Evolutionary conservation across 2,888 invertebrate genomes (phyloP).

Genomic region (Cheilosia pagana): DNA sequence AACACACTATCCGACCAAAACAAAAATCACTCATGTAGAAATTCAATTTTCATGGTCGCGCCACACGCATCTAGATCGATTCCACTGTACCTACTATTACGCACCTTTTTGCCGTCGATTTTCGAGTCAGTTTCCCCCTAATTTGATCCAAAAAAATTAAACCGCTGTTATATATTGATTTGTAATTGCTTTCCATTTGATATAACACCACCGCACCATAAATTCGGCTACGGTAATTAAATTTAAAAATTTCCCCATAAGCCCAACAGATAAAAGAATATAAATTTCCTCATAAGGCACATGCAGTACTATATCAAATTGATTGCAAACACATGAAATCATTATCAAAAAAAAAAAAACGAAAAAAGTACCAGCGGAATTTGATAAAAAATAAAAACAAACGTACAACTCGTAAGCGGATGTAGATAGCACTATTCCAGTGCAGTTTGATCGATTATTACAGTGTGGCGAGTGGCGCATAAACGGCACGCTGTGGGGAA

Average conservation of each 20-base stretch:
- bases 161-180: slow-evolving; percentile 43
- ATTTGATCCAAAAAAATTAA: slow-evolving; percentile 8
- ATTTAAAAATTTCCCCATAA: slow-evolving; percentile 22
- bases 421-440: slow-evolving; percentile 40
- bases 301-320: slow-evolving; percentile 23
- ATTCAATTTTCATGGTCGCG: slow-evolving; percentile 50
- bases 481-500: slow-evolving; percentile 18
- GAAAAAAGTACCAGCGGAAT: slow-evolving; percentile 40
- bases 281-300: slow-evolving; percentile 23
- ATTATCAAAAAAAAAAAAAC: slow-evolving; percentile 8
- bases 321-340: slow-evolving; percentile 25
- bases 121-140: slow-evolving; percentile 9
- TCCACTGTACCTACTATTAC: slow-evolving; percentile 24
- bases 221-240: slow-evolving; percentile 34
- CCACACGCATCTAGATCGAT: slow-evolving; percentile 46
- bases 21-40: slow-evolving; percentile 57
- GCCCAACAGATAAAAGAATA: not conserved
- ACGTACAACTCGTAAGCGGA: slow-evolving; percentile 14
- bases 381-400: slow-evolving; percentile 25
- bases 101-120: slow-evolving; percentile 48
- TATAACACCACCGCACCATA: not conserved
- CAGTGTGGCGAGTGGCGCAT: too few relatives aligned
- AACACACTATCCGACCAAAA: slow-evolving; percentile 29
- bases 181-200: slow-evolving; percentile 33
- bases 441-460: slow-evolving; percentile 47